Conservation (phyloP, 2,888 invertebrate species). For the Argynnis bischoffii region DNA sequence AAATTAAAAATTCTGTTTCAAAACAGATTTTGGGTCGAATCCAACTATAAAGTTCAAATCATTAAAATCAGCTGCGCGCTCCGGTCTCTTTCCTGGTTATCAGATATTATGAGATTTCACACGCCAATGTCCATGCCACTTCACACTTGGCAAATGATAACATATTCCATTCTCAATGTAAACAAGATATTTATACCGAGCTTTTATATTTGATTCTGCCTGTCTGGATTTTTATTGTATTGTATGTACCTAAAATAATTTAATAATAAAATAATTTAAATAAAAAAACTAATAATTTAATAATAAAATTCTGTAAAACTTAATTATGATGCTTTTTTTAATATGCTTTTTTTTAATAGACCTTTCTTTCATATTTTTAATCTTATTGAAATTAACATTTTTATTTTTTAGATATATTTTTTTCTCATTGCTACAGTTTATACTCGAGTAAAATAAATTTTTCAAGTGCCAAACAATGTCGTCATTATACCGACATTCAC, state of each 20-base stretch:
- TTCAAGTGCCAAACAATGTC: too few species aligned
- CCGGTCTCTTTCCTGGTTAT: constrained; percentile 38
- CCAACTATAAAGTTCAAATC: constrained; percentile 33
- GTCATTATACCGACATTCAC: too few species aligned
- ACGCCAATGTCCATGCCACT: constrained; percentile 54
- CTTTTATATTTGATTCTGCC: constrained; percentile 7
- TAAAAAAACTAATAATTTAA: not conserved
- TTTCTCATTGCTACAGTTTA: too few species aligned
- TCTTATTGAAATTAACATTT: too few species aligned
- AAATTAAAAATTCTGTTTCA: too few species aligned
- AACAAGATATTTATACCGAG: constrained; percentile 36
- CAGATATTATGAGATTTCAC: constrained; percentile 35
- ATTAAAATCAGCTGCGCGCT: constrained; percentile 32
- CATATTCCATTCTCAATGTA: constrained; percentile 46
- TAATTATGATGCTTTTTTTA: too few species aligned
- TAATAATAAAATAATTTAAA: not conserved
- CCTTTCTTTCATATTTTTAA: too few species aligned
- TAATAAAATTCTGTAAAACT: too few species aligned
- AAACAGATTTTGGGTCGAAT: constrained; percentile 32
- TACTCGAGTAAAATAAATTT: too few species aligned
- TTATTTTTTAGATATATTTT: too few species aligned
- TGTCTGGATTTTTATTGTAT: not conserved
- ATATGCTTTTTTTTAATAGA: too few species aligned
- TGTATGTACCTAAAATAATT: not conserved
- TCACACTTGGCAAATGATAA: constrained; percentile 54